Evolutionary conservation across 2,888 invertebrate genomes (phyloP), one percentile per base, ranked within the genome.

Genomic region (Lasioglossum villosulum): DNA sequence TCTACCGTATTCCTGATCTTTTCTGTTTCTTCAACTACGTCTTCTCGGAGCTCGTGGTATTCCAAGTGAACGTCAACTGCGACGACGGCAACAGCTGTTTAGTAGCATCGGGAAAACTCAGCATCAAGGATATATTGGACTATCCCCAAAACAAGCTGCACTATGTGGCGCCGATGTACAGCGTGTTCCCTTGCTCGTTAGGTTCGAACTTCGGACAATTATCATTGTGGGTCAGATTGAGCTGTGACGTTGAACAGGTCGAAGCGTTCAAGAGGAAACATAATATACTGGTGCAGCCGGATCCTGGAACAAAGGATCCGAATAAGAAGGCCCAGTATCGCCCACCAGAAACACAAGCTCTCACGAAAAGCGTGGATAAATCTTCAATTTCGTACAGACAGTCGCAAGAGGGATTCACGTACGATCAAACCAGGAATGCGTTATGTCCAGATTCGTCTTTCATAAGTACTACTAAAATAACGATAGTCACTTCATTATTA

Each of bases 91-190:
- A 81, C 19, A 85, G 79, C 30, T 91, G 88, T 39, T 78, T 85
- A 5, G 78, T 93, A 1, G 94, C 93, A 5, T 84, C 86, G 23
- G 93, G 92, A 4, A 92, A 91, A 76, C 87, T 94, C 6, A 90
- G 89, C 80, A 85, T 94, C 77, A 91, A 91, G 73, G 92, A 94
- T 71, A 92, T 94, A 48, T 78, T 94, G 19, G 91, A 93, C 82
- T 93, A 93, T 89, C 94, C 94, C 0, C 93, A 93, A 76, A 94
- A 92, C 78, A 94, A 94, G 72, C 77, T 94, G 45, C 92, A 92
- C 63, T 94, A 93, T 37, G 87, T 92, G 4, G 88, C 89, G 0
- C 90, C 93, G 5, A 86, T 94, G 68, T 90, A 91, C n/a, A 90
- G 93, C 71, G 75, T 87, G 14, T 75, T 90, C 12, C 78, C 91